Percentiles rank a stretch among this genome's conserved stretches.
phyloP scores from a whole-genome alignment of 2,113 vertebrate genomes.

The Isichthys henryi region DNA sequence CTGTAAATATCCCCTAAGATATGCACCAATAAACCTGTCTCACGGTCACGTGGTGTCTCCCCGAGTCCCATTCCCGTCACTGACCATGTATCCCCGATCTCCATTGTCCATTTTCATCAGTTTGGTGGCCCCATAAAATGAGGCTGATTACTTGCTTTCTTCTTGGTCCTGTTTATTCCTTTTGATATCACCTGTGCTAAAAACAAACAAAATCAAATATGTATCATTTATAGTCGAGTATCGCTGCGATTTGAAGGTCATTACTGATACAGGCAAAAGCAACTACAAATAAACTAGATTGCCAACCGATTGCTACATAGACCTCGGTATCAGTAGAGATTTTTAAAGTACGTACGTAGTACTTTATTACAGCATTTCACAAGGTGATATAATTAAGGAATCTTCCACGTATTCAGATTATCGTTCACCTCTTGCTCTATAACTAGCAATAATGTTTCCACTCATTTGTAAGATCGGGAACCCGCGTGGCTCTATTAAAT shows the following conservation, averaged over 20 bases:
- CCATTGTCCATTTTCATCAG: constrained; percentile 92
- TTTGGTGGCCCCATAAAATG: neutral
- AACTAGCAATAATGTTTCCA: neutral
- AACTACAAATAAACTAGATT: neutral
- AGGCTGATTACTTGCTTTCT: neutral
- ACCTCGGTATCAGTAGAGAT: neutral
- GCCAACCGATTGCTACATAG: neutral
- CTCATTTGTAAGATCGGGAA: neutral
- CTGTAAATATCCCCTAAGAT: neutral
- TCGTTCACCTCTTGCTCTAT: neutral
- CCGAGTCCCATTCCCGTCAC: constrained; percentile 34
- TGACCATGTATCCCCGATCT: constrained; percentile 96
- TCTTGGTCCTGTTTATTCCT: neutral
- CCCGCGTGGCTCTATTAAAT: neutral
- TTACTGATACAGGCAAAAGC: neutral
- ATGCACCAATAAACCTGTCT: neutral
- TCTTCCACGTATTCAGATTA: neutral
- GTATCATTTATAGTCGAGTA: neutral
- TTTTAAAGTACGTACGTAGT: neutral
- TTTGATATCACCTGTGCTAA: neutral
- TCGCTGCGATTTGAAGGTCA: neutral
- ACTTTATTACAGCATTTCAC: neutral
- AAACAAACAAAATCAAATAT: neutral
- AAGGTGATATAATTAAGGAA: neutral
- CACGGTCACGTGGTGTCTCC: neutral